phyloP scores from a whole-genome alignment of 2,888 invertebrate species.

The Conops quadrifasciatus region DNA sequence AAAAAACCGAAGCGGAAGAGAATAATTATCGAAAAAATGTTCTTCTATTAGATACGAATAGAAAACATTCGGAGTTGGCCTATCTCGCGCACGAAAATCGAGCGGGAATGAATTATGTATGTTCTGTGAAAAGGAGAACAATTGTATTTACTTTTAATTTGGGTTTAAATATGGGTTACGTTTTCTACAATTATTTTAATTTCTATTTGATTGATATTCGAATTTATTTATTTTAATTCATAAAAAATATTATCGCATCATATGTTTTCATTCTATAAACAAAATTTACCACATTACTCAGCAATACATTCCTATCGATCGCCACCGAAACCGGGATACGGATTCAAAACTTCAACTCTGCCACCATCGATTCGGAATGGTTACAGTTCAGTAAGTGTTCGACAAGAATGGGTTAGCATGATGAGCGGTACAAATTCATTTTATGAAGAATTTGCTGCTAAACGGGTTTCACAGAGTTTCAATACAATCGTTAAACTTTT shows the following conservation, averaged over 20 bases:
- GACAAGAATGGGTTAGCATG: constrained; percentile 9
- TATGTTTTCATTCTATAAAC: constrained; percentile 57
- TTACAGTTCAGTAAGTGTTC: constrained; percentile 66
- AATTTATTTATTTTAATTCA: constrained; percentile 34
- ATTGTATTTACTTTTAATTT: constrained; percentile 33
- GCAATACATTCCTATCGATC: constrained; percentile 68
- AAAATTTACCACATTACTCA: constrained; percentile 46
- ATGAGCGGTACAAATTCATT: background rate
- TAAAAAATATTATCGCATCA: constrained; percentile 36
- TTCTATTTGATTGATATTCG: constrained; percentile 24
- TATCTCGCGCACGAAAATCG: too few species aligned
- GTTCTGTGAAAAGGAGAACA: background rate
- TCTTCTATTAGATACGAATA: too few species aligned
- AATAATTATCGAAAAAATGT: background rate
- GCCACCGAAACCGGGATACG: constrained; percentile 82
- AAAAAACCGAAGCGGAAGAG: background rate
- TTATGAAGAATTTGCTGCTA: background rate
- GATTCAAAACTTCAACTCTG: constrained; percentile 78
- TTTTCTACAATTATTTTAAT: constrained; percentile 16
- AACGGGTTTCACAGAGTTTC: background rate
- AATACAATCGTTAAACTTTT: background rate
- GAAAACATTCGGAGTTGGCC: background rate
- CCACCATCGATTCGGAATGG: constrained; percentile 71
- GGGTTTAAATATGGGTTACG: background rate
- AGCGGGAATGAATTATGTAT: background rate